phyloP scores from a whole-genome alignment of 1,140 invertebrate species.

The Heliconius congener region DNA sequence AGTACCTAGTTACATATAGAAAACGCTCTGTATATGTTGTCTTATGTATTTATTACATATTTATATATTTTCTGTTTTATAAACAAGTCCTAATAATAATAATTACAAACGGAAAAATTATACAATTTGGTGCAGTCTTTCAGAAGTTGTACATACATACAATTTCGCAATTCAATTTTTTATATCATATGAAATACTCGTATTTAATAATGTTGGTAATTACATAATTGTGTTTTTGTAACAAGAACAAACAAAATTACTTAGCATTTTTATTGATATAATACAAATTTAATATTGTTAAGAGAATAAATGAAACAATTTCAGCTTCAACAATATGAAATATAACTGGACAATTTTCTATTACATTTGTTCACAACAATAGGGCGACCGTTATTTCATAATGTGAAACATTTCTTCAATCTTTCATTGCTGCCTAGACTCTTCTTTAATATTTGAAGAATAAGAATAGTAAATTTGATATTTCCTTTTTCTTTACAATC shows the following conservation, averaged over 20 bases:
- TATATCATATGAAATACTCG: no score
- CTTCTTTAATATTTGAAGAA: not conserved
- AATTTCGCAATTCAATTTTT: no score
- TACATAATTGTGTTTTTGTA: no score
- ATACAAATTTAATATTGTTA: not conserved
- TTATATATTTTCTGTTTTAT: no score
- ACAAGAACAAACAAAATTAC: not conserved
- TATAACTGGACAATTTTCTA: conserved; percentile 34
- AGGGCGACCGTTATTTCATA: conserved; percentile 25
- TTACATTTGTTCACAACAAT: conserved; percentile 35
- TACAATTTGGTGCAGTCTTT: no score
- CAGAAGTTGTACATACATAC: no score
- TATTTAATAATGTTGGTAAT: no score
- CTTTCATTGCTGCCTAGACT: conserved; percentile 14
- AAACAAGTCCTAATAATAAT: no score
- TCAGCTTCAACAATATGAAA: conserved; percentile 16
- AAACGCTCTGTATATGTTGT: no score
- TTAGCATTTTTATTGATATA: not conserved
- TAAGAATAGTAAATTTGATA: not conserved
- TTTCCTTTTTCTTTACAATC: not conserved
- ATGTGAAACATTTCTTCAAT: conserved; percentile 23
- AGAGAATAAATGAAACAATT: conserved; percentile 5
- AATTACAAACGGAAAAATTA: no score
- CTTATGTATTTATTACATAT: no score
- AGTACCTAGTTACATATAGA: no score